These are phyloP conservation scores for Hyalella azteca DNA, from an alignment of 2,888 invertebrate genomes.

Conservation along the genomic window DNA sequence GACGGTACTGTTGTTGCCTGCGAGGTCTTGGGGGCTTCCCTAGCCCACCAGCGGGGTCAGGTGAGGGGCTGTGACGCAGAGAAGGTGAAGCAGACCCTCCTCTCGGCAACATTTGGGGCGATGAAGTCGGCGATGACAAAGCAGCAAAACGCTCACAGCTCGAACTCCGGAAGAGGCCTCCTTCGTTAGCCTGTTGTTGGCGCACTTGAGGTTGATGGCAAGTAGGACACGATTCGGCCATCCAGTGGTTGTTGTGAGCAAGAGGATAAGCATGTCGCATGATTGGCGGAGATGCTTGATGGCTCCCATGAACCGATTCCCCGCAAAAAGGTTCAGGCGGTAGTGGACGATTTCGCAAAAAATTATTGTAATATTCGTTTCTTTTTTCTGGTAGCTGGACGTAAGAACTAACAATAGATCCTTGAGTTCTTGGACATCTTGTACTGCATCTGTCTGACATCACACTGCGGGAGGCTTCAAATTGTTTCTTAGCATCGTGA, in stretches of 20 bases:
- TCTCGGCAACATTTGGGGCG: slow-evolving; percentile 18
- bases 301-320: not conserved
- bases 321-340: not conserved
- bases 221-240: not conserved
- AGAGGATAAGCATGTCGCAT: not conserved
- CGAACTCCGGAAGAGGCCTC: not conserved
- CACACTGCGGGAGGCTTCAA: not conserved
- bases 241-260: not conserved
- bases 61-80: slow-evolving; percentile 34
- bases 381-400: too few species aligned
- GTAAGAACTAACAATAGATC: not conserved
- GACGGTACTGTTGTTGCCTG: slow-evolving; percentile 4
- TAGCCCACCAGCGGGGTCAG: slow-evolving; percentile 25
- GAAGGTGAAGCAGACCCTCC: slow-evolving; percentile 36
- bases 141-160: slow-evolving; percentile 24
- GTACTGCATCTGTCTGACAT: not conserved
- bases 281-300: not conserved
- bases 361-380: not conserved
- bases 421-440: not conserved
- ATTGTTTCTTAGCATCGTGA: not conserved
- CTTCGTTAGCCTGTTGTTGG: not conserved
- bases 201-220: slow-evolving; percentile 22
- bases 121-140: slow-evolving; percentile 11
- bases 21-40: slow-evolving; percentile 28
- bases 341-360: slow-evolving; percentile 1